Base-by-base conservation (phyloP, 2,797 vertebrate genomes). In the Galagoides demidoff region DNA sequence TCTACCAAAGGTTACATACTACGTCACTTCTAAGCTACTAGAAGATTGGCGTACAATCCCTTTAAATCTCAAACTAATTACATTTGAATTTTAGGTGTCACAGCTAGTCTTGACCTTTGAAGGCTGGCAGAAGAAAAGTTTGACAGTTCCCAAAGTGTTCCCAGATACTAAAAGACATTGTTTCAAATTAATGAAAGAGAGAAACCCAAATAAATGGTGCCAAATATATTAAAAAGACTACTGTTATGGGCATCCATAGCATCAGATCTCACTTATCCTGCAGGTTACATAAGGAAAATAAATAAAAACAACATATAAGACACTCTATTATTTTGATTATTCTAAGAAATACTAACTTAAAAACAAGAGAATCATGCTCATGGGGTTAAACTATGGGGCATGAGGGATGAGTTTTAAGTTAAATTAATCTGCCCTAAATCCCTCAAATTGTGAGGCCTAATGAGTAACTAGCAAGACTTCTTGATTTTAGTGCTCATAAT, bases 1-100 rank as follows among this genome's bases (percentile, higher is more conserved):
- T 97, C 95, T 89, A 94, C 96, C 88, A 94, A 98, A 98, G 97
- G 97, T 98, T 98, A 98, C 97, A 90, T 94, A 98, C 96, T 95
- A 95, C 95, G 84, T 97, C 97, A 98, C 92, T 97, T 97, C 96
- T 98, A 97, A 98, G 88, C 66, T 98, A 98, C 97, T 98, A 85
- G 96, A 97, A 98, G 97, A 98, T 93, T 98, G 98, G 90, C 96
- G 98, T 98, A 98, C 96, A 98, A 98, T 98, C 97, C 96, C 96
- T 94, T 95, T 98, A 99, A 98, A 98, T 98, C 98, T 98, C 94
- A 68, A 98, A 96, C 95, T 98, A 99, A 98, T 98, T 98, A 98
- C 98, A 98, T 98, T 98, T 98, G 98, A 98, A 98, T 98, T 98
- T 96, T 98, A 97, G 95, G 97, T 98, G 97, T 98, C 98, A 98